phyloP scores from a whole-genome alignment of 2,888 invertebrate genomes.

The Erannis defoliaria region DNA sequence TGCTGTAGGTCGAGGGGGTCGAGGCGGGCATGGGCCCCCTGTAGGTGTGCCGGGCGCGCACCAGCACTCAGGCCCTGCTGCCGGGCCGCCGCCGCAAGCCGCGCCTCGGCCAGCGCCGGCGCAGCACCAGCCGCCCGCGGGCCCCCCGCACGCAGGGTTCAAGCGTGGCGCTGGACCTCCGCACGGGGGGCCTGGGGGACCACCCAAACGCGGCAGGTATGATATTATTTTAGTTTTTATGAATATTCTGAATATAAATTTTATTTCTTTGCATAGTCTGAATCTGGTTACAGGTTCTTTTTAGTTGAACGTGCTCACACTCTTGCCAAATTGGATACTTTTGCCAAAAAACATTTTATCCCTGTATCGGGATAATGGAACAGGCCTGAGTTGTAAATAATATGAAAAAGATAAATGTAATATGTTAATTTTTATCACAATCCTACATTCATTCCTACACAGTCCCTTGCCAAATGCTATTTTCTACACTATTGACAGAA shows the following conservation, averaged over 20 bases:
- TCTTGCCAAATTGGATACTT: too few relatives aligned
- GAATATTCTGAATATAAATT: not conserved
- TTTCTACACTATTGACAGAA: too few relatives aligned
- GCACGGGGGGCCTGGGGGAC: conserved; percentile 71
- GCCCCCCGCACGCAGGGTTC: conserved; percentile 57
- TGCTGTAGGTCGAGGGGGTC: conserved; percentile 68
- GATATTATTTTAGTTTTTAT: conserved; percentile 8
- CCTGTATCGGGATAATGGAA: too few relatives aligned
- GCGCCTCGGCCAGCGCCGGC: conserved; percentile 55
- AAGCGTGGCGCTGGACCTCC: conserved; percentile 74
- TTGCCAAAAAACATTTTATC: too few relatives aligned
- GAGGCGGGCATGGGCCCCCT: conserved; percentile 56
- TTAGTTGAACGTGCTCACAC: too few relatives aligned
- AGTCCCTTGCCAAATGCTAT: too few relatives aligned
- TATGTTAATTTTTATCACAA: too few relatives aligned
- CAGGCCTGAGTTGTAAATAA: not conserved
- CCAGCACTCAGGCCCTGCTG: conserved; percentile 49
- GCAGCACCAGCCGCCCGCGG: conserved; percentile 51
- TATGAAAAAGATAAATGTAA: too few relatives aligned
- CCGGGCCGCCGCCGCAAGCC: conserved; percentile 45
- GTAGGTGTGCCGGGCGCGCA: conserved; percentile 38
- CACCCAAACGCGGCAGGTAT: conserved; percentile 78
- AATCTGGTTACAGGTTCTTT: too few relatives aligned
- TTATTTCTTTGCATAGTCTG: too few relatives aligned
- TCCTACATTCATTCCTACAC: too few relatives aligned